A percentile compares a stretch with the other conserved stretches of the same genome.
phyloP scores from a whole-genome alignment of 2,113 vertebrate genomes.

The Galbula dea region DNA sequence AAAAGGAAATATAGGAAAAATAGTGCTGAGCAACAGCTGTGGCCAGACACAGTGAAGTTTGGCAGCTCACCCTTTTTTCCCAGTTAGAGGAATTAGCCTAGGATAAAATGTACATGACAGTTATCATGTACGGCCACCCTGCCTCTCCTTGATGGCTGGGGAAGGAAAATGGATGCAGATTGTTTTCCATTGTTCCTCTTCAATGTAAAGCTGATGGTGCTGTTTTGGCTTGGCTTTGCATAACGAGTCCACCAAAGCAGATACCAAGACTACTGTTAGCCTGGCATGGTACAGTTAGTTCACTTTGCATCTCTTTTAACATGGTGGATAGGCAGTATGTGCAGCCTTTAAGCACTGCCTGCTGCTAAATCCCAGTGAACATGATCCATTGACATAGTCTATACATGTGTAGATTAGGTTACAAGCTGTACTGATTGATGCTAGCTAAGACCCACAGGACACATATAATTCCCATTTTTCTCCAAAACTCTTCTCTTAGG shows the following conservation, averaged over 20 bases:
- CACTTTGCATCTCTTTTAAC: background rate
- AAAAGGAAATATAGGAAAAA: background rate
- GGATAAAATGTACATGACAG: background rate
- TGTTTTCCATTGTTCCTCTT: background rate
- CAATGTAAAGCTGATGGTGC: background rate
- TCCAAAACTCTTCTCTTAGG: background rate
- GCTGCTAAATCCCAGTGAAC: background rate
- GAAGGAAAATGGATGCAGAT: background rate
- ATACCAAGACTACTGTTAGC: background rate
- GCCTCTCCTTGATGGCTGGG: background rate
- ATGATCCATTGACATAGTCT: background rate
- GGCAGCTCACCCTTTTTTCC: background rate
- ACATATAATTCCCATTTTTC: background rate
- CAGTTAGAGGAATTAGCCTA: background rate
- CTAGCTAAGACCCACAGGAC: background rate
- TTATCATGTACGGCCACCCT: background rate
- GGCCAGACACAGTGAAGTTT: background rate
- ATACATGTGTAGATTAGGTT: background rate
- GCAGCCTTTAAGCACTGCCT: background rate
- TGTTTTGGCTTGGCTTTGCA: background rate
- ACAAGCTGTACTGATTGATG: background rate
- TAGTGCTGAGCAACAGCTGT: background rate
- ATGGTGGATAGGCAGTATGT: background rate
- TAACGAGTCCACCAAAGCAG: background rate
- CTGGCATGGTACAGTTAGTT: background rate